Percentiles rank a stretch among this genome's conserved stretches.
These are phyloP conservation scores for Oryzias javanicus DNA, from an alignment of 2,113 vertebrate species.

Conservation along the genomic window DNA sequence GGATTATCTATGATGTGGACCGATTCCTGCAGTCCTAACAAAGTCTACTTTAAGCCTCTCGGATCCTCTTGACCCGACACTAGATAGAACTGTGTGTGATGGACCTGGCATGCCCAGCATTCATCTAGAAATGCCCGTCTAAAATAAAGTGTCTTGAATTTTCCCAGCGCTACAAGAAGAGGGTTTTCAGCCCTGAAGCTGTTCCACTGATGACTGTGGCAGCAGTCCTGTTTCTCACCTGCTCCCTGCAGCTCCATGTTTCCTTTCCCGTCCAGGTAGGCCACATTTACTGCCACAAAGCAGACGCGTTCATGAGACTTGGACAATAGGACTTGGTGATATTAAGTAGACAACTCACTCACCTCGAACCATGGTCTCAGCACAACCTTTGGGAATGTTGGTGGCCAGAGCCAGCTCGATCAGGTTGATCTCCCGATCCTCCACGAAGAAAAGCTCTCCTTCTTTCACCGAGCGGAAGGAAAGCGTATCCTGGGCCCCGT, in stretches of 20 bases:
- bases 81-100: too few relatives aligned
- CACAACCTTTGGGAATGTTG: constrained; percentile 88
- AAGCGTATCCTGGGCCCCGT: constrained; percentile 82
- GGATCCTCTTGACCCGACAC: too few relatives aligned
- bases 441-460: constrained; percentile 86
- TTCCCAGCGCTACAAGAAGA: too few relatives aligned
- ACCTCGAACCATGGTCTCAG: constrained; percentile 88
- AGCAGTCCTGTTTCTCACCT: constrained; percentile 61
- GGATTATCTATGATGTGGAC: too few relatives aligned
- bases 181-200: too few relatives aligned
- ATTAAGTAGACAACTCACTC: background rate
- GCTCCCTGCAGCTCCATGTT: constrained; percentile 88
- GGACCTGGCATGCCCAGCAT: too few relatives aligned
- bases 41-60: too few relatives aligned
- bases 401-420: constrained; percentile 89
- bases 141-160: too few relatives aligned
- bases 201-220: too few relatives aligned
- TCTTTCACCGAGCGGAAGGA: constrained; percentile 84
- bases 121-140: too few relatives aligned
- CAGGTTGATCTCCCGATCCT: constrained; percentile 89
- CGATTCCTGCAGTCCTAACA: too few relatives aligned
- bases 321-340: background rate
- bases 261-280: constrained; percentile 89
- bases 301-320: background rate
- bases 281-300: constrained; percentile 81